Conservation (phyloP, 2,797 vertebrate species). For the Pseudochirops cupreus region DNA sequence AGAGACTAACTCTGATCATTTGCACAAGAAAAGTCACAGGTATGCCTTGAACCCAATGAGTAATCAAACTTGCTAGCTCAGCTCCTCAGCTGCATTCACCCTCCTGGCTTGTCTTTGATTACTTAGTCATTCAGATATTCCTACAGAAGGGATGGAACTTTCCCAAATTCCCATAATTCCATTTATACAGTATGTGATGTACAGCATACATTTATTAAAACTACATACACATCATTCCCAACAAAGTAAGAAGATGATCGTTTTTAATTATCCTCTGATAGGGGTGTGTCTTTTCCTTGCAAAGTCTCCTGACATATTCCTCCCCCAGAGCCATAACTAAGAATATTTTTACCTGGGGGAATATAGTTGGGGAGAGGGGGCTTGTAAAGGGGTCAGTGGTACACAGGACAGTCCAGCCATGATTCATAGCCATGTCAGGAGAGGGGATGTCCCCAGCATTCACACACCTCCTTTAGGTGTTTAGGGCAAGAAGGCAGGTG, state of each 20-base stretch:
- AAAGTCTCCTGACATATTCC: background rate
- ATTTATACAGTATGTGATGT: background rate
- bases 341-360: background rate
- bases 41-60: background rate
- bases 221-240: background rate
- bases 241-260: background rate
- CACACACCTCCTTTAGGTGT: background rate
- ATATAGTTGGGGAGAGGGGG: background rate
- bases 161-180: background rate
- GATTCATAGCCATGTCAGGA: background rate
- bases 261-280: background rate
- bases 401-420: background rate
- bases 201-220: background rate
- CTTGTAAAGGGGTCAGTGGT: background rate
- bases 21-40: background rate
- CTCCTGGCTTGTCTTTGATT: background rate
- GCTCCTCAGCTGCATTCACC: background rate
- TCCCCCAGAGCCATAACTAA: background rate
- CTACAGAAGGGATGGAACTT: background rate
- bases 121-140: background rate
- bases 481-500: background rate
- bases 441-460: background rate
- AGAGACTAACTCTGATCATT: background rate
- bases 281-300: background rate
- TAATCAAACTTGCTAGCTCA: background rate